Base-by-base conservation (phyloP, 64 coral and sea anemone species). In the Montipora efflorescens region DNA sequence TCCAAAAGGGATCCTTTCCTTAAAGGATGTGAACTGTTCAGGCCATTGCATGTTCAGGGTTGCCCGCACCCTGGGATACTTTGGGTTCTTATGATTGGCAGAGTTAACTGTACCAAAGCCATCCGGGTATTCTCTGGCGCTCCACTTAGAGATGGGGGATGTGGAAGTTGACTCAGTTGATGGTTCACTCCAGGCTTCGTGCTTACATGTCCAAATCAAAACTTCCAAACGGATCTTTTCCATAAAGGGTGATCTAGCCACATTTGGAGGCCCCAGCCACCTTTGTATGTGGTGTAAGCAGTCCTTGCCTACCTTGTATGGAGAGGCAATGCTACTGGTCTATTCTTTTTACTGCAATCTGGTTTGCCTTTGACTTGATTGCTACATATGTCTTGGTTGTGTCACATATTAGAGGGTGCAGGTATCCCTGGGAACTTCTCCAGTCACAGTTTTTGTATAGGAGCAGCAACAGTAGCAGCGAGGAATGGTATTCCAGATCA, bases 1-100 rank as follows among this genome's bases (percentile, higher is more conserved):
- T 16, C 82, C 2, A 47, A 7, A 2, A 11, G 59, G 13, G 19
- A 25, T 45, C 62, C 70, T 36, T 36, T 36, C 36, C 36, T 36
- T 36, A 36, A 36, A 36, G 25, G 18, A 87, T 13, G 8, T 62
- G 5, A 18, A 2, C 16, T 14, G 44, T 1, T 61, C 2, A 1
- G 83, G 47, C 20, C 55, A 87, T 11, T 59, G 22, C 1, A 86
- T 68, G 82, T 86, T 86, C 13, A 8, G 82, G 82, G 62, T 25
- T 8, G 82, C 82, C 11, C 47, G 22, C 18, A 18, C 59, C 9
- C 14, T 19, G 7, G 83, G 13, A 5, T 71, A 43, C 12, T 55
- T 55, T 55, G 52, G 52, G 6, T 55, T 55, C 10, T 10, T 0
- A 7, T 10, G 52, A 10, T 55, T 10, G 52, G 52, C 52, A 7